Percentiles rank a stretch among this genome's conserved stretches.
phyloP scores from a whole-genome alignment of 2,888 invertebrate species.

The Kuschelorhynchus macadamiae region DNA sequence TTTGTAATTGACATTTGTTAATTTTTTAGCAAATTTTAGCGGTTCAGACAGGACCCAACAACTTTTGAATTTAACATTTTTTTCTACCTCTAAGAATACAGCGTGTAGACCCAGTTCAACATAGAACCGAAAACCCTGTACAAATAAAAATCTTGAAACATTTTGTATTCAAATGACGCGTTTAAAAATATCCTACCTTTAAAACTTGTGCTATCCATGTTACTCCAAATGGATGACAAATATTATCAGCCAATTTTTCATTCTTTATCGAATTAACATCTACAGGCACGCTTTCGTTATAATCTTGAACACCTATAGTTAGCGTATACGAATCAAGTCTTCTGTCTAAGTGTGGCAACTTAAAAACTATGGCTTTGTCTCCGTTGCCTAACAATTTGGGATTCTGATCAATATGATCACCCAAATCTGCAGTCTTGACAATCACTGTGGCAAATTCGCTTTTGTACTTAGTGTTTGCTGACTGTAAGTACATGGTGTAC shows the following conservation, averaged over 20 bases:
- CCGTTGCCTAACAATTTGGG: conserved; percentile 58
- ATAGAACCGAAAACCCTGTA: too few species aligned
- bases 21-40: too few species aligned
- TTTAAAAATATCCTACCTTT: too few species aligned
- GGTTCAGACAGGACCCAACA: too few species aligned
- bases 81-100: too few species aligned
- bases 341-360: conserved; percentile 58
- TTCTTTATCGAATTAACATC: conserved; percentile 53
- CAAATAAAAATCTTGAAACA: too few species aligned
- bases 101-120: too few species aligned
- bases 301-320: conserved; percentile 63
- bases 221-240: conserved; percentile 63
- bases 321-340: conserved; percentile 60
- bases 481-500: conserved; percentile 61
- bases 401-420: conserved; percentile 61
- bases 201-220: conserved; percentile 62
- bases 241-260: conserved; percentile 56
- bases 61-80: too few species aligned
- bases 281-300: conserved; percentile 53
- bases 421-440: conserved; percentile 60
- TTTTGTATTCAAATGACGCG: too few species aligned
- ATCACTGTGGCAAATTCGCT: conserved; percentile 54
- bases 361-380: conserved; percentile 57
- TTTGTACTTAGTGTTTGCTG: conserved; percentile 59
- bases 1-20: too few species aligned